Percentiles rank a stretch among this genome's conserved stretches.
Evolutionary conservation across 2,113 vertebrate genomes (phyloP).

Genomic region (Chloroceryle aenea): DNA sequence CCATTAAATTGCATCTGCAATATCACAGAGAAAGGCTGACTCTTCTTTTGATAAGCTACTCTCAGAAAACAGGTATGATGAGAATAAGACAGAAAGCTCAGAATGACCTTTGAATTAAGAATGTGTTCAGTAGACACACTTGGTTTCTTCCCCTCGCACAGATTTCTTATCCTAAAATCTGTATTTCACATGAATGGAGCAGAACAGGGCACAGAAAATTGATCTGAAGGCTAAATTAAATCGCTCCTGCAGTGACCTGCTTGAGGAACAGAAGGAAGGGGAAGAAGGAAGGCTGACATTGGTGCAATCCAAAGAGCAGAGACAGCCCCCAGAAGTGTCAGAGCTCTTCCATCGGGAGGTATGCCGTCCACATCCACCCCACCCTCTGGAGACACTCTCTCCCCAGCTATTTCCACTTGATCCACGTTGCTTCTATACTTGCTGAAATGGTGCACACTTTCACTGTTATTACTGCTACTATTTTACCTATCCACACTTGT

Average conservation of each 20-base stretch:
- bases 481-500: constrained; percentile 91
- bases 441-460: not conserved
- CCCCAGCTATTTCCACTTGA: not conserved
- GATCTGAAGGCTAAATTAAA: not conserved
- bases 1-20: constrained; percentile 6
- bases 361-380: not conserved
- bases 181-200: not conserved
- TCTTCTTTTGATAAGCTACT: constrained; percentile 1
- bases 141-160: not conserved
- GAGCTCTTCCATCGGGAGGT: not conserved
- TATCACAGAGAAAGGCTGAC: not conserved
- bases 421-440: not conserved
- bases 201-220: not conserved
- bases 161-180: constrained; percentile 1
- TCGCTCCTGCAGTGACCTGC: not conserved
- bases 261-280: not conserved
- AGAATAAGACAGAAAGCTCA: not conserved
- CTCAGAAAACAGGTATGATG: not conserved
- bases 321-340: not conserved
- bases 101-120: not conserved
- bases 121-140: not conserved
- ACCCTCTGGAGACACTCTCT: not conserved
- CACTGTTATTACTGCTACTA: not conserved
- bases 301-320: constrained; percentile 2
- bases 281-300: not conserved